A percentile compares a stretch with the other conserved stretches of the same genome.
These are phyloP conservation scores for Chloroceryle inda DNA, from an alignment of 2,797 vertebrate genomes.

Conservation along the genomic window DNA sequence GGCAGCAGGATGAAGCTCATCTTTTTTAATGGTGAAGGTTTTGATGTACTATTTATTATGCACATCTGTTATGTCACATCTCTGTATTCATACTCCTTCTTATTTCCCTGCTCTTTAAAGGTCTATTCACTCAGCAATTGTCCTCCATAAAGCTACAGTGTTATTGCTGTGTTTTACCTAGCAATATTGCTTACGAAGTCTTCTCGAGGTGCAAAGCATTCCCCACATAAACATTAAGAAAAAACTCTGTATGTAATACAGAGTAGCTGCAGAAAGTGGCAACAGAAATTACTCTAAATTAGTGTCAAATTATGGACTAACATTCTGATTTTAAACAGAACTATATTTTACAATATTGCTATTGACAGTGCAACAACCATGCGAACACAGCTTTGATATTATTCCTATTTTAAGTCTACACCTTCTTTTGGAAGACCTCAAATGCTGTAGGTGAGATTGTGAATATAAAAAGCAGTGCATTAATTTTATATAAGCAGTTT, in stretches of 20 bases:
- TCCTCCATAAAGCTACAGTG: conserved; percentile 1
- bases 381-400: conserved; percentile 25
- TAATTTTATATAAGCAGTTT: conserved; percentile 78
- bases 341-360: conserved; percentile 39
- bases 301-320: conserved; percentile 26
- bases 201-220: neutral
- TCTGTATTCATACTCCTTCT: neutral
- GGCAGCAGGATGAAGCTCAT: neutral
- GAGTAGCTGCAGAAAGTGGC: conserved; percentile 19
- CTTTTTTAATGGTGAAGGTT: neutral
- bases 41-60: neutral
- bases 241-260: neutral
- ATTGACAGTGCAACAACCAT: conserved; percentile 52
- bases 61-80: neutral
- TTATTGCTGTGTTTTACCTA: neutral
- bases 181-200: conserved; percentile 15
- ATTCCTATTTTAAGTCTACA: conserved; percentile 58
- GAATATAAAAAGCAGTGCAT: conserved; percentile 78
- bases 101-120: neutral
- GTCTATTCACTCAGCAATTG: conserved; percentile 6
- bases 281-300: conserved; percentile 56
- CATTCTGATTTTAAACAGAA: conserved; percentile 49
- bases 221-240: neutral
- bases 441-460: conserved; percentile 32
- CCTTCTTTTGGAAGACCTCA: conserved; percentile 58